Evolutionary conservation across 2,888 invertebrate species (phyloP), one percentile per base, ranked within the genome.

Genomic region (Agrotis puta): DNA sequence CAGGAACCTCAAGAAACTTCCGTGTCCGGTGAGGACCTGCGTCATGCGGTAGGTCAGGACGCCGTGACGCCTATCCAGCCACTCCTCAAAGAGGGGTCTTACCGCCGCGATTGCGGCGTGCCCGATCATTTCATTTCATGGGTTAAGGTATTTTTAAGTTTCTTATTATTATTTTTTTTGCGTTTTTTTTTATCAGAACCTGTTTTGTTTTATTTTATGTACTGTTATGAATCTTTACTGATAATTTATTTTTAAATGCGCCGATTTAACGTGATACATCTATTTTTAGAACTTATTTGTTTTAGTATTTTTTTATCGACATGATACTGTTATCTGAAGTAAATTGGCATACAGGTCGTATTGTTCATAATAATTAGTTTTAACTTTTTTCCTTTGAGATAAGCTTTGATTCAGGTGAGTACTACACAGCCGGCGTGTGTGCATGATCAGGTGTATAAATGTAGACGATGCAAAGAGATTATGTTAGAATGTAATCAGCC

Each of bases 241-340:
- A 76, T 76, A 61, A 50, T n/a, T 57, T 62, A 78, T 78, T 66
- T 78, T 63, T 63, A 66, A 59, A 54, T 27, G 54, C 45, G 13
- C 16, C 14, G 13, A n/a, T 9, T 39, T 39, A 11, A 45, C 20
- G 24, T 43, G 39, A 33, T 18, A 53, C 13, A 1, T 39, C 14
- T 77, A 77, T 78, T 74, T 78, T 43, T 68, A 74, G 64, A 78
- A 77, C 13, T 13, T 24, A 50, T 54, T 39, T 66, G 51, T 50
- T 62, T n/a, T 50, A 48, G 14, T 47, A 22, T 39, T 14, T 6
- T 18, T 22, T 64, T 74, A 77, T 67, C 74, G 13, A 61, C 2
- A 1, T 3, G 77, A 77, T 78, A 74, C n/a, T 16, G 13, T 24
- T 74, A 77, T 74, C 79, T 45, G 4, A 27, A 39, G 3, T n/a